Base-by-base conservation (phyloP, 1,140 invertebrate species). In the Hypsibius dujardini region DNA sequence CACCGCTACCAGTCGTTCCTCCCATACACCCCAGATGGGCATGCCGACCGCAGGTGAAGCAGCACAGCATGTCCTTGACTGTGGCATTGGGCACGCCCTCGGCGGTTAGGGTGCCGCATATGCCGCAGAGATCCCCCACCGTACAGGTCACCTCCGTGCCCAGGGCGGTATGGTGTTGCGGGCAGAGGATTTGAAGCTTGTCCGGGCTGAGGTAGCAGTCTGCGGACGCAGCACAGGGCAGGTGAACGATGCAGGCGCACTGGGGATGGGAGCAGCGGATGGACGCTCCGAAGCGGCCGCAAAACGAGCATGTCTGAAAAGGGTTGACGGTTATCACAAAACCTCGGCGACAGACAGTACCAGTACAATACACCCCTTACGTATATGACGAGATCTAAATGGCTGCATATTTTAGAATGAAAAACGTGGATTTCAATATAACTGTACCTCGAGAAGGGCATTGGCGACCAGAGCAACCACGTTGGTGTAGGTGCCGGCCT, bases 21-120 rank as follows among this genome's bases (percentile, higher is more conserved):
- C 90, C 90, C 2, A 95, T 84, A 79, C 94, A 97, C 73, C 85
- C 86, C 7, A 90, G 90, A 79, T 96, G 93, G 80, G 93, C 93
- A 80, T 96, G 92, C 74, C 88, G 86, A 45, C 90, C 91, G 81
- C 94, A 97, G 40, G 84, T 85, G 45, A 89, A 90, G 79, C 94
- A 84, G 75, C 82, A 95, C 79, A 94, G 88, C 74, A 81, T 81
- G 77, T 94, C 92, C 79, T 50, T 79, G 77, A 14, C 78, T 79
- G 77, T 79, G 80, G 2, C 79, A 78, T 73, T 78, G 7, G 7
- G 7, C 50, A 56, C n/a, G 50, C n/a, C 50, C 50, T 7, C 50
- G 50, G 50, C 50, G 50, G 7, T n/a, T n/a, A 56, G 50, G 7
- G 7, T n/a, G 50, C 50, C 50, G n/a, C 50, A 56, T n/a, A 56